Conservation (phyloP, 1,140 invertebrate species). For the Pachyrhynchus sulphureomaculatus region DNA sequence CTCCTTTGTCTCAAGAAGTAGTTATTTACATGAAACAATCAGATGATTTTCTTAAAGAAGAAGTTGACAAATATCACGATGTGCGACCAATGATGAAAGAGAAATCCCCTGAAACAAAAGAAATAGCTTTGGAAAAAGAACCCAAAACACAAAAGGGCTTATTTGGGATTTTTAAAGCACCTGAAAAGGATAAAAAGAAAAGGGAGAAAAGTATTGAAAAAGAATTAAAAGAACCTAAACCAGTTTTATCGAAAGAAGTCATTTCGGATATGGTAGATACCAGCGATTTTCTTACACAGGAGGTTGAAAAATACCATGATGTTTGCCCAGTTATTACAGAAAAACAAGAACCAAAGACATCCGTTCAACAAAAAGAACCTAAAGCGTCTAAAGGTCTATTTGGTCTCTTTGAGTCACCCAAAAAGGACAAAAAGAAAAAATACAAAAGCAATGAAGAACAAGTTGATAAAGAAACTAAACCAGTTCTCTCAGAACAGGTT, state of each 20-base stretch:
- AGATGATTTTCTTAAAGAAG: slow-evolving; percentile 22
- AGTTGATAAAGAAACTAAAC: neutral
- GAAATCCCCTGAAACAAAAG: neutral
- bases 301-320: slow-evolving; percentile 36
- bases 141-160: neutral
- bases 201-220: neutral
- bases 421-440: slow-evolving; percentile 24
- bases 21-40: slow-evolving; percentile 16
- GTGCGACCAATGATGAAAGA: slow-evolving; percentile 15
- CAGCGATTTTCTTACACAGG: slow-evolving; percentile 29
- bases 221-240: slow-evolving; percentile 1
- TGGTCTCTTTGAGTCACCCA: slow-evolving; percentile 14
- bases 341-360: neutral
- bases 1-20: slow-evolving; percentile 7
- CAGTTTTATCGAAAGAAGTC: neutral
- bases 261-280: slow-evolving; percentile 16
- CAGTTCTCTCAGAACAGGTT: slow-evolving; percentile 6
- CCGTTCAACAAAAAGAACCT: neutral
- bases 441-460: slow-evolving; percentile 3
- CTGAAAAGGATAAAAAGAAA: neutral
- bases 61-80: slow-evolving; percentile 33
- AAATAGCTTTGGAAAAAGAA: neutral
- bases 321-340: slow-evolving; percentile 23
- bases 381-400: slow-evolving; percentile 1
- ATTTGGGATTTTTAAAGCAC: slow-evolving; percentile 12